Percentiles rank a stretch among this genome's conserved stretches.
These are phyloP conservation scores for Liodrosophila aerea DNA, from an alignment of 2,888 invertebrate species.

Conservation along the genomic window DNA sequence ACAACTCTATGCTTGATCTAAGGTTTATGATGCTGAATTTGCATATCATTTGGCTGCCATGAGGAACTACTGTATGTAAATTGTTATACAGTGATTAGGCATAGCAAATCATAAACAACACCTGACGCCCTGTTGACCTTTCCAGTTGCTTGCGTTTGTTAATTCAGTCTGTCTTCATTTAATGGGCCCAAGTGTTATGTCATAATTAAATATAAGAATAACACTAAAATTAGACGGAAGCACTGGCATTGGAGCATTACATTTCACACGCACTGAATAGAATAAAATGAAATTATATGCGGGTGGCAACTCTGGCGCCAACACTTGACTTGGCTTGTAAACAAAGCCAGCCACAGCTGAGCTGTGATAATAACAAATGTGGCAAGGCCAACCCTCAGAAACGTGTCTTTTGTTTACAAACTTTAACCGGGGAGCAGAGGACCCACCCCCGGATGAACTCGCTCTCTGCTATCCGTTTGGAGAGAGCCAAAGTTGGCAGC, in stretches of 20 bases:
- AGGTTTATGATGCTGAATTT: slow-evolving; percentile 35
- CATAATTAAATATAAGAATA: slow-evolving; percentile 46
- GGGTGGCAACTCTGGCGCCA: slow-evolving; percentile 36
- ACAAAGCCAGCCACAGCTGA: slow-evolving; percentile 49
- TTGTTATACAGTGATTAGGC: slow-evolving; percentile 42
- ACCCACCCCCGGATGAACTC: neutral
- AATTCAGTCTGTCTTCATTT: slow-evolving; percentile 28
- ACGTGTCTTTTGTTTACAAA: slow-evolving; percentile 61
- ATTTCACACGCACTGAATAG: slow-evolving; percentile 44
- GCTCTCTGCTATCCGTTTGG: slow-evolving; percentile 33
- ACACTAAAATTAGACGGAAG: slow-evolving; percentile 24
- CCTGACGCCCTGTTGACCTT: slow-evolving; percentile 59
- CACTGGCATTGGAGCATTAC: slow-evolving; percentile 31
- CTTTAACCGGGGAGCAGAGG: slow-evolving; percentile 5
- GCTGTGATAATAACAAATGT: neutral
- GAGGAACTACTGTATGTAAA: slow-evolving; percentile 41
- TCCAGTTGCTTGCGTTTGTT: slow-evolving; percentile 11
- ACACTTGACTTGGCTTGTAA: slow-evolving; percentile 34
- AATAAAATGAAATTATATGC: neutral
- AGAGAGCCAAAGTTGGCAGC: too few relatives aligned
- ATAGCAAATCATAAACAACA: slow-evolving; percentile 36
- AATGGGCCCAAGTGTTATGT: slow-evolving; percentile 35
- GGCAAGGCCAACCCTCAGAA: slow-evolving; percentile 50
- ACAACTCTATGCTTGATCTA: slow-evolving; percentile 2
- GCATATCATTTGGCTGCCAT: slow-evolving; percentile 55